A percentile compares a stretch with the other conserved stretches of the same genome.
Conservation (phyloP, 2,797 vertebrate genomes). For the Carcharodon carcharias region DNA sequence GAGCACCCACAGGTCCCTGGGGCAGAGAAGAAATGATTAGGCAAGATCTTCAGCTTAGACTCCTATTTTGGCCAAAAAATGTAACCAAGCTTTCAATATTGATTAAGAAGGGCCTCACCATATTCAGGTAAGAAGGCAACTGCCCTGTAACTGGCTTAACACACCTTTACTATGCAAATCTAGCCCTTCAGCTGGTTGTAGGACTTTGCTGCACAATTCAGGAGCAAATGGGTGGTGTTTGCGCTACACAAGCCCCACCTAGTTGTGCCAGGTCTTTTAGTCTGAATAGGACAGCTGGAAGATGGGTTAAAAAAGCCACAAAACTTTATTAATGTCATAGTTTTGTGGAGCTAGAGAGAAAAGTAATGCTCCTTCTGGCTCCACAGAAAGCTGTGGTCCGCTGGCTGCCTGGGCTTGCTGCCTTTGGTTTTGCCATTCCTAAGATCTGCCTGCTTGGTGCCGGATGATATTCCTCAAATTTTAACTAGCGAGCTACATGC, state of each 20-base stretch:
- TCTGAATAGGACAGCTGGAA: not conserved
- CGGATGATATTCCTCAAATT: not conserved
- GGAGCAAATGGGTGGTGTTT: not conserved
- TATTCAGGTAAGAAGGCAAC: not conserved
- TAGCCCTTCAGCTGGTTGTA: not conserved
- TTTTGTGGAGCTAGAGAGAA: not conserved
- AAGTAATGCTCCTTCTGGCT: not conserved
- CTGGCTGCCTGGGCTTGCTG: not conserved
- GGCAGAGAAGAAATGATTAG: not conserved
- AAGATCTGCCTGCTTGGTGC: not conserved
- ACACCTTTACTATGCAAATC: not conserved
- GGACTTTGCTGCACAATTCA: not conserved
- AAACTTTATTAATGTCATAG: not conserved
- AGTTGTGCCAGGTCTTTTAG: not conserved
- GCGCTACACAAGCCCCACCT: not conserved
- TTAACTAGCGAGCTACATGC: not conserved
- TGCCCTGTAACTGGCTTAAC: not conserved
- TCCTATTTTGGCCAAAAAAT: not conserved
- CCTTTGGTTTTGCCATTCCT: not conserved
- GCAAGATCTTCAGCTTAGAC: not conserved
- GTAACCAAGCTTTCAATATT: not conserved
- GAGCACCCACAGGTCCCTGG: not conserved
- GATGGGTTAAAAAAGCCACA: not conserved
- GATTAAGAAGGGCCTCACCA: too few species aligned
- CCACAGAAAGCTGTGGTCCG: not conserved